A percentile compares a stretch with the other conserved stretches of the same genome.
These are phyloP conservation scores for Embidobia sp. DNA, from an alignment of 2,888 invertebrate species.

Conservation along the genomic window DNA sequence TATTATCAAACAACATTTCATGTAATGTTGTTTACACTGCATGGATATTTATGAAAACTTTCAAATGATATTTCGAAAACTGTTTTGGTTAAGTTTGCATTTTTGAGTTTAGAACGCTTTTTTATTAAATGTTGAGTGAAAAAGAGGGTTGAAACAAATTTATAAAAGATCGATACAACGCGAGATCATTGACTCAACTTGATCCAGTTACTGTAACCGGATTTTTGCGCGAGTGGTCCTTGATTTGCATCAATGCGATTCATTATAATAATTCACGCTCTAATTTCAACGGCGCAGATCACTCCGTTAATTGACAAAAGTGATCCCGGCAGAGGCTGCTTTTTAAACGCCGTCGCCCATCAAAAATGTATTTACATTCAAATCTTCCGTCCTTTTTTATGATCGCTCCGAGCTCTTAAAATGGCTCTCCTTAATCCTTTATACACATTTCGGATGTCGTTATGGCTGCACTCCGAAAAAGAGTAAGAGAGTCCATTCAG, in stretches of 20 bases:
- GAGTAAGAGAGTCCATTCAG: conserved; percentile 31
- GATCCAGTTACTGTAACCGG: conserved; percentile 14
- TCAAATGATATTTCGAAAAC: too few relatives aligned
- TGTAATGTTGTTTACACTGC: too few relatives aligned
- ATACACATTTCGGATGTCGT: conserved; percentile 45
- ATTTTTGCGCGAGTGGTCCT: conserved; percentile 25
- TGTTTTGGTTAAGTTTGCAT: too few relatives aligned
- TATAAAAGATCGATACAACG: conserved; percentile 10
- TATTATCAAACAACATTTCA: too few relatives aligned
- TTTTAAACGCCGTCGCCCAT: conserved; percentile 14
- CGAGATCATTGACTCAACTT: too few relatives aligned
- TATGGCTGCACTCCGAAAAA: conserved; percentile 36
- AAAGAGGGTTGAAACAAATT: not conserved
- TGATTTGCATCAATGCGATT: conserved; percentile 15
- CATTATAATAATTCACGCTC: conserved; percentile 33
- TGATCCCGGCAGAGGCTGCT: too few relatives aligned
- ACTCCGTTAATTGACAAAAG: conserved; percentile 37
- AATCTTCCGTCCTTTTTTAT: conserved; percentile 17
- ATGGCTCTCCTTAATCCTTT: conserved; percentile 45
- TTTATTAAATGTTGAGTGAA: too few relatives aligned
- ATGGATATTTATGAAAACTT: too few relatives aligned
- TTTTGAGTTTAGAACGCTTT: too few relatives aligned
- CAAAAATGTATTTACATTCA: conserved; percentile 21
- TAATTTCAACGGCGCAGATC: conserved; percentile 24
- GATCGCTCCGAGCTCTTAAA: conserved; percentile 14